Evolutionary conservation across 2,888 invertebrate genomes (phyloP).

Genomic region (Nipponacmea schrenckii): DNA sequence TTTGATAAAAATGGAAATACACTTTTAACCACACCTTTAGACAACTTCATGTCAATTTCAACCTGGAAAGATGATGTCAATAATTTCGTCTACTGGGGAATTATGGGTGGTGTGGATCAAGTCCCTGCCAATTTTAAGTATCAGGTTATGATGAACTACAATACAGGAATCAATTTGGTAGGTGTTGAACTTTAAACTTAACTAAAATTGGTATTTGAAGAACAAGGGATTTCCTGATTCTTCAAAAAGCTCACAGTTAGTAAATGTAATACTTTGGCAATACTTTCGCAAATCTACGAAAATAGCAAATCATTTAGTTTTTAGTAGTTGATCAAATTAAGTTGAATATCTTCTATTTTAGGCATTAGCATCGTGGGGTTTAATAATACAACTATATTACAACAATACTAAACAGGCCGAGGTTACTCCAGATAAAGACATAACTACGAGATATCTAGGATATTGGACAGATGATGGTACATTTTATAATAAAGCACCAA

Average conservation of each 20-base stretch:
- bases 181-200: background rate
- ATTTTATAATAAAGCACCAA: conserved; percentile 35
- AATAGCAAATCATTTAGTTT: too few species aligned
- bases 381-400: conserved; percentile 28
- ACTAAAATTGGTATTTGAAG: background rate
- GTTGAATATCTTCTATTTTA: background rate
- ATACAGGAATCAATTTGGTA: conserved; percentile 44
- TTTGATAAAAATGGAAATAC: conserved; percentile 38
- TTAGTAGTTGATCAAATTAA: too few species aligned
- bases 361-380: background rate
- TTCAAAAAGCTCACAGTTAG: too few species aligned
- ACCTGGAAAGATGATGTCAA: conserved; percentile 31
- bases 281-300: too few species aligned
- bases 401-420: conserved; percentile 27
- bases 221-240: background rate
- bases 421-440: conserved; percentile 32
- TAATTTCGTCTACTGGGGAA: conserved; percentile 40
- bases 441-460: conserved; percentile 46
- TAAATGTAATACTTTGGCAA: too few species aligned
- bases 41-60: conserved; percentile 44
- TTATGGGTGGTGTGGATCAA: conserved; percentile 43
- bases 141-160: conserved; percentile 39
- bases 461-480: conserved; percentile 55
- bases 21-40: conserved; percentile 35
- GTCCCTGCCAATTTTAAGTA: conserved; percentile 40